These are phyloP conservation scores for Girardia tigrina DNA, from an alignment of 2,888 invertebrate species.

Conservation along the genomic window DNA sequence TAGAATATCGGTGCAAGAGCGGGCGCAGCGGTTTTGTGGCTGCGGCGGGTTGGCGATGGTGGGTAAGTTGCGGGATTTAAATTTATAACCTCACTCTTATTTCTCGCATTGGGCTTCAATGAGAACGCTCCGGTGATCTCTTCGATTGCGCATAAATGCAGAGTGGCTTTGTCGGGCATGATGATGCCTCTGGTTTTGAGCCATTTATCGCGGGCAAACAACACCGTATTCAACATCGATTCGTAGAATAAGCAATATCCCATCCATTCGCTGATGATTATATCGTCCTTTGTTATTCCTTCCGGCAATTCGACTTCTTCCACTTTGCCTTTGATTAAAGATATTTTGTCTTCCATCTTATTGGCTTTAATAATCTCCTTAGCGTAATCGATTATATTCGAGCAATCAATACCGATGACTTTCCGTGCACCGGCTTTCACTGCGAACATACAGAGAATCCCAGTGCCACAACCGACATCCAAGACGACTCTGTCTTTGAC, in stretches of 20 bases:
- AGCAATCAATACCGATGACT: slow-evolving; percentile 95
- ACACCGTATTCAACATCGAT: slow-evolving; percentile 97
- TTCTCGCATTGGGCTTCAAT: too few relatives aligned
- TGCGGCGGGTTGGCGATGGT: too few relatives aligned
- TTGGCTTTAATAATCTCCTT: slow-evolving; percentile 71
- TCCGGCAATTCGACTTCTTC: slow-evolving; percentile 85
- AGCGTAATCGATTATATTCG: slow-evolving; percentile 93
- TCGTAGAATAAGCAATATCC: slow-evolving; percentile 86
- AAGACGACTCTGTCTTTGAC: slow-evolving; percentile 81
- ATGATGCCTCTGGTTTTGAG: too few relatives aligned
- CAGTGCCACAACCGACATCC: slow-evolving; percentile 96
- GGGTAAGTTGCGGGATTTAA: too few relatives aligned
- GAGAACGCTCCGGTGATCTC: too few relatives aligned
- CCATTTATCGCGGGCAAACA: slow-evolving; percentile 95
- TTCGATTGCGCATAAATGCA: slow-evolving; percentile 69
- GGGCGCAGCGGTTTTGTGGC: too few relatives aligned
- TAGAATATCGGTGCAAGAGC: too few relatives aligned
- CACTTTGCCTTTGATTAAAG: slow-evolving; percentile 55
- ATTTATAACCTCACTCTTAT: too few relatives aligned
- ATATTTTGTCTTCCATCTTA: slow-evolving; percentile 49
- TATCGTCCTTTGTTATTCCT: slow-evolving; percentile 77
- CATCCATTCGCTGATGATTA: slow-evolving; percentile 71
- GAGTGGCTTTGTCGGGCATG: slow-evolving; percentile 72
- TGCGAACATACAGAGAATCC: slow-evolving; percentile 97
- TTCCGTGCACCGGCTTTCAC: slow-evolving; percentile 89